A percentile compares a stretch with the other conserved stretches of the same genome.
Evolutionary conservation across 2,113 vertebrate species (phyloP).

Genomic region (Brienomyrus brachyistius): DNA sequence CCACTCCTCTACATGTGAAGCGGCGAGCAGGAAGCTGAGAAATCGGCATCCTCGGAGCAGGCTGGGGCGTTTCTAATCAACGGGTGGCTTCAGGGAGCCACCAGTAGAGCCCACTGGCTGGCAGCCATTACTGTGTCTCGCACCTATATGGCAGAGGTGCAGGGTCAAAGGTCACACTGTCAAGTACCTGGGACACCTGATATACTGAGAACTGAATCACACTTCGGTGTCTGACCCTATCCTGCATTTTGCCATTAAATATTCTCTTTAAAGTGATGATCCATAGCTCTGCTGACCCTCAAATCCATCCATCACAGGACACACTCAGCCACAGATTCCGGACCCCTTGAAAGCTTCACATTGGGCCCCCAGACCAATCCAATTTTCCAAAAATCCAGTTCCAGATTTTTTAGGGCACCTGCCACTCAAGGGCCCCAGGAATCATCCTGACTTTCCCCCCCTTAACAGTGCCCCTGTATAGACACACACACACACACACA

Average conservation of each 20-base stretch:
- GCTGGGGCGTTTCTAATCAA: not conserved
- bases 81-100: not conserved
- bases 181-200: not conserved
- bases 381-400: too few species aligned
- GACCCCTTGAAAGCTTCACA: not conserved
- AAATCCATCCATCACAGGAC: not conserved
- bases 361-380: not conserved
- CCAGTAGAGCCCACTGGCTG: not conserved
- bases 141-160: not conserved
- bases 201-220: not conserved
- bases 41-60: not conserved
- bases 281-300: too few species aligned
- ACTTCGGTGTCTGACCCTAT: not conserved
- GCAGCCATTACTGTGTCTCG: not conserved
- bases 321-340: not conserved
- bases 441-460: not conserved
- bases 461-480: not conserved
- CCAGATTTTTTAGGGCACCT: not conserved
- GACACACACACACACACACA: not conserved
- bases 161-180: slow-evolving; percentile 1
- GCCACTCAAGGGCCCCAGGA: not conserved
- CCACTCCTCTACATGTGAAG: not conserved
- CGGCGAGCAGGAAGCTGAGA: not conserved
- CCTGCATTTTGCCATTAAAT: not conserved
- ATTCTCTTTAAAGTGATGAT: not conserved